phyloP scores from a whole-genome alignment of 2,797 vertebrate genomes.

The Odontamblyopus lacepedii region DNA sequence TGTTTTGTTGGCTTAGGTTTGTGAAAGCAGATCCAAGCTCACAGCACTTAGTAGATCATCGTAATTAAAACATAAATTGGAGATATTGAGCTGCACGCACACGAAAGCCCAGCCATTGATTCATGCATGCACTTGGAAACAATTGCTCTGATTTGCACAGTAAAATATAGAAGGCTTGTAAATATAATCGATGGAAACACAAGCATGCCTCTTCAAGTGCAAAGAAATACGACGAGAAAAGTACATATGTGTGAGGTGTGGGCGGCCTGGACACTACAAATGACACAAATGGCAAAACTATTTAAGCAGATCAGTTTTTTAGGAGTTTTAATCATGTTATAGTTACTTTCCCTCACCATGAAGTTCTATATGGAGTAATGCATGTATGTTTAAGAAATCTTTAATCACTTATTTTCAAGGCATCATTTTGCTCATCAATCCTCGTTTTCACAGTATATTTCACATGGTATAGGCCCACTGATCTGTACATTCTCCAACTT shows the following conservation, averaged over 20 bases:
- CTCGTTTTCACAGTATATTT: too few species aligned
- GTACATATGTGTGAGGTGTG: slow-evolving; percentile 23
- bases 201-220: slow-evolving; percentile 51
- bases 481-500: too few species aligned
- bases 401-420: too few species aligned
- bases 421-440: too few species aligned
- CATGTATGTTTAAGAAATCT: too few species aligned
- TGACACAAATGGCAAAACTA: not conserved
- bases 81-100: slow-evolving; percentile 63
- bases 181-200: slow-evolving; percentile 71
- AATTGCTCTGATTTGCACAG: slow-evolving; percentile 67
- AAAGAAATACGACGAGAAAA: slow-evolving; percentile 50
- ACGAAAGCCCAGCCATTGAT: slow-evolving; percentile 52
- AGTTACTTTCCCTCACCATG: too few species aligned
- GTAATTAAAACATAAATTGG: slow-evolving; percentile 79
- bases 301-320: too few species aligned
- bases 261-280: too few species aligned
- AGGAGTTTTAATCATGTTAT: too few species aligned
- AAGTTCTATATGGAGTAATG: too few species aligned
- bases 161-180: slow-evolving; percentile 63
- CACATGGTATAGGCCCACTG: too few species aligned
- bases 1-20: slow-evolving; percentile 33
- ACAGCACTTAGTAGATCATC: slow-evolving; percentile 68
- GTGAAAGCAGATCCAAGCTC: slow-evolving; percentile 32
- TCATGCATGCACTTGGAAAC: slow-evolving; percentile 69